Conservation (phyloP, 35 echinoderm and acorn worm species). For the Strongylocentrotus purpuratus region DNA sequence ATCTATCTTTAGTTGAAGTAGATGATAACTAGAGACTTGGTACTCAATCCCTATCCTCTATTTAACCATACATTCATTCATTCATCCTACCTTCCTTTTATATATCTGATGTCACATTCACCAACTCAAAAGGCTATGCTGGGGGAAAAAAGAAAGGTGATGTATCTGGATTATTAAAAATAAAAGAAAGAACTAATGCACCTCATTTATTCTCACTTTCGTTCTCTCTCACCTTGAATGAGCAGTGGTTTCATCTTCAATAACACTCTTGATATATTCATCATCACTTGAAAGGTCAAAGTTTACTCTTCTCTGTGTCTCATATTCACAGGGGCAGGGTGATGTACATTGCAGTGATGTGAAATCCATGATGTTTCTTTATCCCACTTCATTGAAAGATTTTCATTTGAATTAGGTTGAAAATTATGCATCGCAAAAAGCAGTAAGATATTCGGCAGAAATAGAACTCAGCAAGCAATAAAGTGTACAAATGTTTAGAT, state of each 20-base stretch:
- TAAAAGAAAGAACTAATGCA: not conserved
- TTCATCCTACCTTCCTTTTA: not conserved
- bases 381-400: not conserved
- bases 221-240: not conserved
- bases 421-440: too few relatives aligned
- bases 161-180: not conserved
- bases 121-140: constrained; percentile 1
- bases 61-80: not conserved
- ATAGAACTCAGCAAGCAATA: not conserved
- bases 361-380: not conserved
- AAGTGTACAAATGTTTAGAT: not conserved
- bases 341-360: not conserved
- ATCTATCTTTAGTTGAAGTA: not conserved
- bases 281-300: not conserved
- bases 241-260: not conserved
- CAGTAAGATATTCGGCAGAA: too few relatives aligned
- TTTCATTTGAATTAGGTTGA: too few relatives aligned
- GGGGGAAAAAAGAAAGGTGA: constrained; percentile 20
- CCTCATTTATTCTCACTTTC: not conserved
- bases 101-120: constrained; percentile 5
- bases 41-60: not conserved
- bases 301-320: not conserved
- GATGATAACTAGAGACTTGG: too few relatives aligned
- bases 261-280: not conserved
- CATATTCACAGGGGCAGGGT: not conserved